These are phyloP conservation scores for Leucophenga maculata DNA, from an alignment of 2,888 invertebrate species.

Conservation along the genomic window DNA sequence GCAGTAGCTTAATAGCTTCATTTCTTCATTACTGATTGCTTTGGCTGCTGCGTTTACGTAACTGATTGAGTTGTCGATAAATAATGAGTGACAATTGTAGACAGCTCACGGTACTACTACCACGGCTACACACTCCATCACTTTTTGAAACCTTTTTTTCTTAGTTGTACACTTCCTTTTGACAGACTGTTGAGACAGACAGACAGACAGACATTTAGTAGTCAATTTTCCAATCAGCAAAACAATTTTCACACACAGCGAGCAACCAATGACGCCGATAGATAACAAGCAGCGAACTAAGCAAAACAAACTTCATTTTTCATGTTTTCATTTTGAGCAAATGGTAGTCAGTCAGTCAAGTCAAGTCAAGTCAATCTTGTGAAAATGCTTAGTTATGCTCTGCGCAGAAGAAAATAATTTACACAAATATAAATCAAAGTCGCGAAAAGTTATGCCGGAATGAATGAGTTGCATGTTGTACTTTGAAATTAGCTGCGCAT, in stretches of 20 bases:
- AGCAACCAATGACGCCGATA: not conserved
- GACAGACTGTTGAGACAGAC: too few relatives aligned
- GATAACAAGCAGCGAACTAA: not conserved
- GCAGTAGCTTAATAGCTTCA: not conserved
- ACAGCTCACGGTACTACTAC: constrained; percentile 39
- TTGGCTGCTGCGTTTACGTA: not conserved
- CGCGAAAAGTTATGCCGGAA: constrained; percentile 41
- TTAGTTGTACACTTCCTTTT: constrained; percentile 6
- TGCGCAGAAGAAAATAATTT: constrained; percentile 50
- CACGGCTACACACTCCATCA: not conserved
- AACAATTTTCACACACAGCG: constrained; percentile 3
- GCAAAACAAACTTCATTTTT: constrained; percentile 24
- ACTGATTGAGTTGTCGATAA: constrained; percentile 36
- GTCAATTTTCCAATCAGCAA: constrained; percentile 14
- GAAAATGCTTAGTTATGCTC: not conserved
- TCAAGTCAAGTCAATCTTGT: constrained; percentile 4
- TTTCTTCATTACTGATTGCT: constrained; percentile 1
- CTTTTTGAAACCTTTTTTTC: not conserved
- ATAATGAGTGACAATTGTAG: constrained; percentile 56
- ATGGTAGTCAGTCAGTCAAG: not conserved
- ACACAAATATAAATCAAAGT: constrained; percentile 61
- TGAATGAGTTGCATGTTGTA: not conserved
- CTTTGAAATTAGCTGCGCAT: not conserved
- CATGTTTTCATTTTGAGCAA: not conserved
- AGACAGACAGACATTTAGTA: not conserved